phyloP scores from a whole-genome alignment of 2,888 invertebrate species.

The Metellina segmentata region DNA sequence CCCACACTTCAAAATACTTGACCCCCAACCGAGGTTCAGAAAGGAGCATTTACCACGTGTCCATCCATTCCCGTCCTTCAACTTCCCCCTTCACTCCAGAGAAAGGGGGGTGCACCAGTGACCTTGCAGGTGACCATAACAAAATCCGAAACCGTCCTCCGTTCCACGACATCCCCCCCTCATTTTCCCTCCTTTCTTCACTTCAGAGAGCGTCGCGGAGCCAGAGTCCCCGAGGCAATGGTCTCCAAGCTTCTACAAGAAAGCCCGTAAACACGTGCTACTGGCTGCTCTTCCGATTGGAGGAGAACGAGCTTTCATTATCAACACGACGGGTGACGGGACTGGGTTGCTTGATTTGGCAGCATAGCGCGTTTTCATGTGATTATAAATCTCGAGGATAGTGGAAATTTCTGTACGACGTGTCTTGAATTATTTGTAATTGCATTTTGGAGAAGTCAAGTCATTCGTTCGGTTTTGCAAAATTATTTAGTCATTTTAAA shows the following conservation, averaged over 20 bases:
- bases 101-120: conserved; percentile 1
- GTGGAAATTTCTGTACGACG: no score
- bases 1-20: background rate
- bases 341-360: conserved; percentile 18
- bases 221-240: conserved; percentile 46
- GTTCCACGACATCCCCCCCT: background rate
- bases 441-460: no score
- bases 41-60: conserved; percentile 34
- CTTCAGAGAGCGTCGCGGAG: background rate
- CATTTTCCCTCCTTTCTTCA: conserved; percentile 2
- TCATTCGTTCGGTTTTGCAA: no score
- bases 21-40: conserved; percentile 1
- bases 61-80: conserved; percentile 28
- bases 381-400: no score
- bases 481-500: no score
- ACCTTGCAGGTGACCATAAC: conserved; percentile 66
- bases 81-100: background rate
- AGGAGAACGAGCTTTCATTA: conserved; percentile 46
- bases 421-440: no score
- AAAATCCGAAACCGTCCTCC: background rate
- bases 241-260: conserved; percentile 31
- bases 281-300: conserved; percentile 43
- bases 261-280: conserved; percentile 68
- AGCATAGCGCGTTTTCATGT: background rate
- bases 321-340: conserved; percentile 37